These are phyloP conservation scores for Garrulus glandarius DNA, from an alignment of 2,797 vertebrate genomes.

Conservation along the genomic window DNA sequence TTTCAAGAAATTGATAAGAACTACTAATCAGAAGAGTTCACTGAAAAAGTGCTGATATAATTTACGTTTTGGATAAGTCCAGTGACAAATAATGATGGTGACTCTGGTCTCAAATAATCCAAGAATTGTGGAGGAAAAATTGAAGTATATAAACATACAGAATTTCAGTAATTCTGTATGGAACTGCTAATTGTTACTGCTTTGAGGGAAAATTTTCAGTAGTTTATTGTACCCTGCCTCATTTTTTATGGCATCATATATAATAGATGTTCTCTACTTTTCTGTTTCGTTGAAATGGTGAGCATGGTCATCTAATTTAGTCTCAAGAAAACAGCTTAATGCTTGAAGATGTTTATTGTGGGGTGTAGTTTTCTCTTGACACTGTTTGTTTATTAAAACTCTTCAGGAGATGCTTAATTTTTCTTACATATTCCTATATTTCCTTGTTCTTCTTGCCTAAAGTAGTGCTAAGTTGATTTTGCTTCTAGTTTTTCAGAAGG, in stretches of 20 bases:
- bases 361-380: neutral
- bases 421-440: neutral
- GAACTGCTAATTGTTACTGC: neutral
- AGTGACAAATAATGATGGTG: neutral
- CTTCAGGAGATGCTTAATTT: neutral
- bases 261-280: neutral
- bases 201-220: neutral
- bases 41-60: neutral
- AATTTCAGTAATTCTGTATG: neutral
- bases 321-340: neutral
- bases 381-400: neutral
- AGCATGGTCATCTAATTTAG: neutral
- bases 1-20: neutral
- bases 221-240: neutral
- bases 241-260: neutral
- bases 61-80: neutral
- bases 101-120: neutral
- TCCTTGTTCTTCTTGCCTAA: neutral
- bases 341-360: neutral
- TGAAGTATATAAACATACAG: neutral
- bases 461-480: neutral
- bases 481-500: neutral
- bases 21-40: neutral
- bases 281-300: neutral
- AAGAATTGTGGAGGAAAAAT: neutral